These are phyloP conservation scores for Amblyornis subalaris DNA, from an alignment of 2,113 vertebrate species.

Conservation along the genomic window DNA sequence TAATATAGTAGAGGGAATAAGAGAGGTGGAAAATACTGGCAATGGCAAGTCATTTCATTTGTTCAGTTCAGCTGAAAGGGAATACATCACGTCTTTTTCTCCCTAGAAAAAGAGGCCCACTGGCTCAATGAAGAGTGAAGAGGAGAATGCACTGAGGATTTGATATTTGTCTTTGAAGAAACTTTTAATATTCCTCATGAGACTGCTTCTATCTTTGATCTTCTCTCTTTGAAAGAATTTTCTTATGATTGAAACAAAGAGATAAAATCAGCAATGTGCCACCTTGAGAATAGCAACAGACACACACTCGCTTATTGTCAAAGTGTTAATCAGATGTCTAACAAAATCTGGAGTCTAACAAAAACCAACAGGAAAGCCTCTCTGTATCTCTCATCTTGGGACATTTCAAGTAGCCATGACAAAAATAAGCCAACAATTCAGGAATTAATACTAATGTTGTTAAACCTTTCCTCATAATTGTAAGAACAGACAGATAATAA, in stretches of 20 bases:
- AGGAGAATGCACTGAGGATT: neutral
- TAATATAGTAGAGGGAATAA: neutral
- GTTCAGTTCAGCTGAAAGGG: neutral
- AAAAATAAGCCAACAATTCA: neutral
- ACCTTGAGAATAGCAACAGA: neutral
- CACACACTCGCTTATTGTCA: neutral
- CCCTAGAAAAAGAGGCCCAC: neutral
- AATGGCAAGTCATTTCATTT: neutral
- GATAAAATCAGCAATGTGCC: neutral
- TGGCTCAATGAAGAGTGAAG: neutral
- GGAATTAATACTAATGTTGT: neutral
- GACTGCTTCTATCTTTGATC: neutral
- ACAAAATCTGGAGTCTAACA: neutral
- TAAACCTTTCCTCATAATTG: neutral
- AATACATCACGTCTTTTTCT: neutral
- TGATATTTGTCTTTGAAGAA: neutral
- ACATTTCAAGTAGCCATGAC: neutral
- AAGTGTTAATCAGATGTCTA: neutral
- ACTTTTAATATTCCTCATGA: neutral
- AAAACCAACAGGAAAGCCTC: neutral
- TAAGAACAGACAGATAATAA: neutral
- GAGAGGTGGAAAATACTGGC: neutral
- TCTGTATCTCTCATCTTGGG: neutral
- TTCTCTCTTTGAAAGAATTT: neutral
- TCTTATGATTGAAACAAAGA: neutral